These are phyloP conservation scores for Sciurus niger DNA, from an alignment of 2,113 vertebrate genomes.

Conservation along the genomic window DNA sequence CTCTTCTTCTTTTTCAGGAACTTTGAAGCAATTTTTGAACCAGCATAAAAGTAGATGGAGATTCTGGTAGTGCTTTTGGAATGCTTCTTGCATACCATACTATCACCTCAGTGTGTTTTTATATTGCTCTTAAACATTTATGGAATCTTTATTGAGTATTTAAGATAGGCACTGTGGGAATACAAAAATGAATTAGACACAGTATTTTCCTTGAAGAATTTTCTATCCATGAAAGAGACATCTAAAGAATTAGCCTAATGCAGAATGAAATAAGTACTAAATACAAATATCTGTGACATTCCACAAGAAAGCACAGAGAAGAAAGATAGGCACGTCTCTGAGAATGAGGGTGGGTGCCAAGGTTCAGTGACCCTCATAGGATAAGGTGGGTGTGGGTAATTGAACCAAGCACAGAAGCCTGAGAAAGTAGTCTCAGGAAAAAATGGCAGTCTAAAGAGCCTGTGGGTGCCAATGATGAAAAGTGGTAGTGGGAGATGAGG, in stretches of 20 bases:
- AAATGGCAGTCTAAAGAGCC: background rate
- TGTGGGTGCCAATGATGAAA: background rate
- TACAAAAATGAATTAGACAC: background rate
- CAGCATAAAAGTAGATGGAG: background rate
- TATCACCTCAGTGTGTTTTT: background rate
- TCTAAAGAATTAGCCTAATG: background rate
- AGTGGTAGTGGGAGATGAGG: too few species aligned
- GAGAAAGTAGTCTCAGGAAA: background rate
- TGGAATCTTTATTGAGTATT: background rate
- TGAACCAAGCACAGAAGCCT: background rate
- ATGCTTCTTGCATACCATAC: background rate
- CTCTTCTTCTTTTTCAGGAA: background rate
- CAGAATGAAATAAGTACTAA: background rate
- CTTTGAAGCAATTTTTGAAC: slow-evolving; percentile 3
- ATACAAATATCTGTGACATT: background rate
- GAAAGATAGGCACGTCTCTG: background rate
- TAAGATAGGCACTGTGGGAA: background rate
- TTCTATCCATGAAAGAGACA: background rate
- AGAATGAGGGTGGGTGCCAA: background rate
- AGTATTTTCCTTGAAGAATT: slow-evolving; percentile 18
- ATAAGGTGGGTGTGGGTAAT: fast-evolving
- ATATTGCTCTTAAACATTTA: background rate
- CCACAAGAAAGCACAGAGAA: background rate
- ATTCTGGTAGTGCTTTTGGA: background rate
- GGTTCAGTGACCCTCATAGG: background rate